Evolutionary conservation across 2,113 vertebrate species (phyloP), one percentile per base, ranked within the genome.

Genomic region (Romanogobio albipinnatus): DNA sequence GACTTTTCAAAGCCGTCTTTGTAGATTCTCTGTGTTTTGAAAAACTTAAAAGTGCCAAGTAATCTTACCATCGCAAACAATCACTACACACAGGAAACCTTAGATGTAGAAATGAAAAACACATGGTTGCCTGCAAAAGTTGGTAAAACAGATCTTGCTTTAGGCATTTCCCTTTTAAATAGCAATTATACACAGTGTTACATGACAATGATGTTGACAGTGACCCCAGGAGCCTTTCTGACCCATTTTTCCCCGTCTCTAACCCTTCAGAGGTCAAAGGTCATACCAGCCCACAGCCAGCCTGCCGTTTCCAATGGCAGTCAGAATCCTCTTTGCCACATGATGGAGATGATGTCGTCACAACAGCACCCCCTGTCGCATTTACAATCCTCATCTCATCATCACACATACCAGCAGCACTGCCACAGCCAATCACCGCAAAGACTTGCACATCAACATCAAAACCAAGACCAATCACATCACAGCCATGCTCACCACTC

Each of bases 341-440:
- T 98, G 96, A 97, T 99, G 96, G 97, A 98, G 70, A 97, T 98
- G 96, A 98, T 99, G 97, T 94, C 95, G 86, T 94, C 96, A n/a
- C 94, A 95, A 82, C 95, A 96, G 90, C 96, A 96, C 87, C 97
- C 96, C 78, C 93, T 97, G 92, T 96, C 91, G 49, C 96, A 97
- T 36, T 91, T 97, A 90, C 96, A 85, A 70, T 71, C 80, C 96
- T 88, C 95, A 96, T 0, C 95, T 94, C 84, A 95, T 95, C 95
- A 95, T 0, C 90, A 95, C 53, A 19, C 89, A 45, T 95, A 94
- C 86, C 96, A 92, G 64, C 97, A 96, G 53, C 93, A 95, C 76
- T 95, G 96, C 82, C 96, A 97, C 89, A 95, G 95, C 91, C 96
- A 97, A 84, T 95, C 94, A 29, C 96, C 96, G 53, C 95, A 96